A percentile compares a stretch with the other conserved stretches of the same genome.
Conservation (phyloP, 2,113 vertebrate species). For the Albula glossodonta region DNA sequence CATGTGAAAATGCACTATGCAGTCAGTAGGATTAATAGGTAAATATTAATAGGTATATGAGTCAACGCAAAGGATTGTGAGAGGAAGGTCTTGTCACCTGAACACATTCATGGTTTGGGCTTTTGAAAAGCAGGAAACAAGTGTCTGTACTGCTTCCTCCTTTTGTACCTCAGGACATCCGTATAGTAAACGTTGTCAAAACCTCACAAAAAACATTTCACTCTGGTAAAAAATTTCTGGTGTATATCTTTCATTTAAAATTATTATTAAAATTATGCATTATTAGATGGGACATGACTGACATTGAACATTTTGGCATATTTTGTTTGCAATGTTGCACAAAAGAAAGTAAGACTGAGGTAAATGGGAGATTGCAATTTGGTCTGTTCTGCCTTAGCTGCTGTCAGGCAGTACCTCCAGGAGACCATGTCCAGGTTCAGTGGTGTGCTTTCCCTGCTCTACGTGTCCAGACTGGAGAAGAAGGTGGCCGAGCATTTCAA, state of each 20-base stretch:
- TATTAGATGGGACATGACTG: neutral
- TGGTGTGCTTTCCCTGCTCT: constrained; percentile 51
- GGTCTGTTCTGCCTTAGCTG: constrained; percentile 48
- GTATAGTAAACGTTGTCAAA: neutral
- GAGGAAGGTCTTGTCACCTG: too few relatives aligned
- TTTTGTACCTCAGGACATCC: too few relatives aligned
- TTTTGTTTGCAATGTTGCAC: neutral
- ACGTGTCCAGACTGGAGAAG: constrained; percentile 63
- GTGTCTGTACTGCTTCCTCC: neutral
- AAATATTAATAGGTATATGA: too few relatives aligned
- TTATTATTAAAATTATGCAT: neutral
- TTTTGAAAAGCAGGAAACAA: neutral
- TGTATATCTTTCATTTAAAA: neutral
- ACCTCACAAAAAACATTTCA: neutral
- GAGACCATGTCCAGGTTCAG: constrained; percentile 53
- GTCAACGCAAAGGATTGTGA: too few relatives aligned
- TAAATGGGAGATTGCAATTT: neutral
- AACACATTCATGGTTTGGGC: neutral
- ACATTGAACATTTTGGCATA: neutral
- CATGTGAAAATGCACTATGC: too few relatives aligned
- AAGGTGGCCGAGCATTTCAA: constrained; percentile 66
- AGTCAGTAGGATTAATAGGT: too few relatives aligned
- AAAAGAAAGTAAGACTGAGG: neutral
- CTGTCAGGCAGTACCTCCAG: constrained; percentile 63
- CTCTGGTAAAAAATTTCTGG: neutral